A percentile compares a stretch with the other conserved stretches of the same genome.
phyloP scores from a whole-genome alignment of 2,797 vertebrate genomes.

The Acrossocheilus wenchowensis region DNA sequence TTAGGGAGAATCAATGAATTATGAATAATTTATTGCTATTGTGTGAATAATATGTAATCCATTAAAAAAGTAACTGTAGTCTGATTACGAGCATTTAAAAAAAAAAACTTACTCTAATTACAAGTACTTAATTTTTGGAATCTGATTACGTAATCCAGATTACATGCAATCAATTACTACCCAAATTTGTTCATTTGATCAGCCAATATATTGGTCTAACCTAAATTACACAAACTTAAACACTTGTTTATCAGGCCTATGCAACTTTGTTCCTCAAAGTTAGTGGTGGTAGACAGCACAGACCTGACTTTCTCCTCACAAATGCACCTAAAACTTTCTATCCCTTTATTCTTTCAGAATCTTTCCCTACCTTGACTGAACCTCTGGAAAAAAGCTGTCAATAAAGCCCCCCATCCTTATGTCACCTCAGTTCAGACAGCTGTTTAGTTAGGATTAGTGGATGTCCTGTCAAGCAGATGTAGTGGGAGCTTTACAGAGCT shows the following conservation, averaged over 20 bases:
- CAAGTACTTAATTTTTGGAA: no score
- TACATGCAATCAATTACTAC: no score
- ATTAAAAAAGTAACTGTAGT: no score
- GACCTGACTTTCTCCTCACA: conserved; percentile 47
- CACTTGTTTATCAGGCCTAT: not conserved
- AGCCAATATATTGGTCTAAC: not conserved
- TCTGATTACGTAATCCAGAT: no score
- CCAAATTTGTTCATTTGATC: not conserved
- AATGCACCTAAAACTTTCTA: conserved; percentile 22
- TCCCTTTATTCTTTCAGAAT: conserved; percentile 6
- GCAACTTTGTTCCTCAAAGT: not conserved
- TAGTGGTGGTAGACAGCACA: not conserved
- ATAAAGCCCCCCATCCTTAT: not conserved
- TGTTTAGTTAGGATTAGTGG: conserved; percentile 45
- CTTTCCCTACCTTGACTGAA: conserved; percentile 31
- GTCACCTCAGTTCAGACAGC: conserved; percentile 45
- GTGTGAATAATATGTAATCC: no score
- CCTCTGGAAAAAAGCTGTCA: conserved; percentile 50
- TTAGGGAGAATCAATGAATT: no score
- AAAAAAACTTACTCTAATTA: no score
- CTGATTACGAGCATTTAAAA: no score
- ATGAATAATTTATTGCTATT: no score
- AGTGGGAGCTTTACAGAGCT: conserved; percentile 27
- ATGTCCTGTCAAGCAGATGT: conserved; percentile 34
- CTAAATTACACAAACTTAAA: not conserved